Evolutionary conservation across 2,797 vertebrate genomes (phyloP), one percentile per base, ranked within the genome.

Genomic region (Enteromius afrohamiltoni): DNA sequence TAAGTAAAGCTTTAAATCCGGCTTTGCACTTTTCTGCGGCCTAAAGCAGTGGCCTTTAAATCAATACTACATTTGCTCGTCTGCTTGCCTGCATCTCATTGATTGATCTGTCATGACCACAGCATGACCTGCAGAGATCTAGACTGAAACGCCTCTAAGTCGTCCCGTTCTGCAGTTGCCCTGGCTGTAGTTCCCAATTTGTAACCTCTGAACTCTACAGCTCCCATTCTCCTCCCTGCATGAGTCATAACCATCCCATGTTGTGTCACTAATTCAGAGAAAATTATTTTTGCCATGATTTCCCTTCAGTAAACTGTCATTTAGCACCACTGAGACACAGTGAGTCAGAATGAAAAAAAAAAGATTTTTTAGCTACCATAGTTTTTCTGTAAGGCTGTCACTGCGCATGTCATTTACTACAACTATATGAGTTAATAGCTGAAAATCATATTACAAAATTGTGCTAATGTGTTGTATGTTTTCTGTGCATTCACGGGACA

Each of bases 41-140:
- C 23, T 17, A 53, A 55, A 68, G 34, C n/a, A 31, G 80, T 8
- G 37, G 14, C 74, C 23, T 77, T 69, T 34, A 55, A 83, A 77
- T 83, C 82, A 77, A 83, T 83, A 83, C 31, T 29, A 45, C 77
- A 71, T 84, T 80, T 84, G 58, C 37, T 29, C 2, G 6, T 58
- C 47, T 76, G 69, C n/a, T 64, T 60, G 76, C 26, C 71, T 69
- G 74, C 74, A 49, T 78, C 71, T 45, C 23, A 45, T 79, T 75
- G 74, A 83, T 69, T 47, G 82, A 77, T 69, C 64, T 45, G 73
- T 83, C 65, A 77, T 69, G 64, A 67, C 64, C 82, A 60, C 60
- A 26, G 62, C 51, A 7, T 83, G 82, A 77, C 74, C 74, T 26
- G 29, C n/a, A 31, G 49, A 51, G 45, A 40, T 73, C 51, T 26